phyloP scores from a whole-genome alignment of 2,113 vertebrate species.

The Apodemus sylvaticus region DNA sequence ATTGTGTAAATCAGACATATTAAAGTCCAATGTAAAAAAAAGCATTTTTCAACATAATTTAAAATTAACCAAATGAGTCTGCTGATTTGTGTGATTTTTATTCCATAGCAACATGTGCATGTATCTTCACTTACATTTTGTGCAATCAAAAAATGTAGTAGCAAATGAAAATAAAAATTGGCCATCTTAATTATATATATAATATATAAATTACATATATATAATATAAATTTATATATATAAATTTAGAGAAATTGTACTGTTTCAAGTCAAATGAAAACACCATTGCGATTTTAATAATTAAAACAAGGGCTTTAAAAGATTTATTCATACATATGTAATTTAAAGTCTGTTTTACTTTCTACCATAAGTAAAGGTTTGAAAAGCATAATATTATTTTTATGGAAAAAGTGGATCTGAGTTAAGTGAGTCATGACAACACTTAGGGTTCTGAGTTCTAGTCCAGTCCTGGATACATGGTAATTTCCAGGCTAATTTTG shows the following conservation, averaged over 20 bases:
- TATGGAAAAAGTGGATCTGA: not conserved
- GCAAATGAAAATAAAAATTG: not conserved
- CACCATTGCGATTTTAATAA: not conserved
- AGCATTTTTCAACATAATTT: too few relatives aligned
- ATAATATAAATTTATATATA: too few relatives aligned
- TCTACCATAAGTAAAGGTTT: not conserved
- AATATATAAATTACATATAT: too few relatives aligned
- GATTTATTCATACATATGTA: not conserved
- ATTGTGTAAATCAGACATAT: not conserved
- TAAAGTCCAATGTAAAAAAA: not conserved
- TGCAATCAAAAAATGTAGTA: not conserved
- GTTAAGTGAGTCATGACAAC: not conserved
- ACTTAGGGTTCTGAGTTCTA: not conserved
- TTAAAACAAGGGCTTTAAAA: slow-evolving; percentile 9
- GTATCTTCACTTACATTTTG: not conserved
- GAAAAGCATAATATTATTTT: not conserved
- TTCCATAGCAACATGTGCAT: not conserved
- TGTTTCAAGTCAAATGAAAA: slow-evolving; percentile 8
- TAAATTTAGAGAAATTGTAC: not conserved
- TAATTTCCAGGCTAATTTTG: not conserved
- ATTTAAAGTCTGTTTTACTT: slow-evolving; percentile 44
- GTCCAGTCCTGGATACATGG: not conserved
- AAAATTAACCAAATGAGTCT: not conserved
- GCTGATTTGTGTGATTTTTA: not conserved
- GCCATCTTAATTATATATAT: not conserved